Evolutionary conservation across 1,140 invertebrate species (phyloP).

Genomic region (Diabrotica undecimpunctata): DNA sequence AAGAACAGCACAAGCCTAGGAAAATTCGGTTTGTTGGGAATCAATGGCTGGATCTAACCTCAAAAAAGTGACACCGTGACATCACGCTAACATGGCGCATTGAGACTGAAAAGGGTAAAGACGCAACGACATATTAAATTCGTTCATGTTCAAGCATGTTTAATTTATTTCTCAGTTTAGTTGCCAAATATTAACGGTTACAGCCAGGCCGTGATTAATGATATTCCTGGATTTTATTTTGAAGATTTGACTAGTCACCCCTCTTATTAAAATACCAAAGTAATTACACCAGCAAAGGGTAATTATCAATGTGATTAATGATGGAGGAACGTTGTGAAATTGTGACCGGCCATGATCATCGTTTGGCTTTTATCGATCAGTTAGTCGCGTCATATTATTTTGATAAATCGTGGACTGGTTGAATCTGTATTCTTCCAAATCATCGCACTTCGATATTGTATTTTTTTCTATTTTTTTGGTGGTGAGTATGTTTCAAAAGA

Average conservation of each 20-base stretch:
- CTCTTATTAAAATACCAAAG: constrained; percentile 40
- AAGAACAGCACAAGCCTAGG: too few relatives aligned
- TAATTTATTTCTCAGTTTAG: constrained; percentile 16
- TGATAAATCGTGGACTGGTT: constrained; percentile 7
- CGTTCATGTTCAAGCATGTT: background rate
- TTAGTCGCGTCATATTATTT: constrained; percentile 4
- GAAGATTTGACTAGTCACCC: constrained; percentile 32
- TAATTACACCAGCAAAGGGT: constrained; percentile 29
- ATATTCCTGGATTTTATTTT: constrained; percentile 26
- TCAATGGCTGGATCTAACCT: too few relatives aligned
- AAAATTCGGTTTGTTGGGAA: too few relatives aligned
- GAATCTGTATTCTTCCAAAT: constrained; percentile 15
- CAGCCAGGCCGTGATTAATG: constrained; percentile 31
- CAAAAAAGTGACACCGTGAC: too few relatives aligned
- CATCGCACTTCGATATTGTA: background rate
- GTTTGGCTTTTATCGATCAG: constrained; percentile 11
- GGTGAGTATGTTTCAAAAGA: background rate
- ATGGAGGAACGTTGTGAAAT: constrained; percentile 9
- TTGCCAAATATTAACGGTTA: constrained; percentile 22
- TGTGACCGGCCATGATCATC: constrained; percentile 15
- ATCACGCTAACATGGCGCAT: too few relatives aligned
- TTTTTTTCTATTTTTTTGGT: background rate
- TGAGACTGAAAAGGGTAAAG: background rate
- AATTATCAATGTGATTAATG: constrained; percentile 42
- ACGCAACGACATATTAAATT: background rate